Base-by-base conservation (phyloP, 2,888 invertebrate species). In the Eudemis profundana region DNA sequence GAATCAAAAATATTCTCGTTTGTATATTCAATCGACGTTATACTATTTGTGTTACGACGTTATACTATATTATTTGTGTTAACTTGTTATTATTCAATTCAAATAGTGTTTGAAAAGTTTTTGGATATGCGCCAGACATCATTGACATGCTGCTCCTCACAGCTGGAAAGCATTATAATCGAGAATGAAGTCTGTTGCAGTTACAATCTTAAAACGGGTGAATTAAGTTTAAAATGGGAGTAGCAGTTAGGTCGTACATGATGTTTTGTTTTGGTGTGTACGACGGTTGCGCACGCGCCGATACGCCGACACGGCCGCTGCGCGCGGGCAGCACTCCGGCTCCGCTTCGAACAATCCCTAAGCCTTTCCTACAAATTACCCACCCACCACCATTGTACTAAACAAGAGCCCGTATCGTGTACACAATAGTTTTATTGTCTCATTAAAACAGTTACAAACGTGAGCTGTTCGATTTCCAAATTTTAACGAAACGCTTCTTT, bases 371-470 rank as follows among this genome's bases (percentile, higher is more conserved):
- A 29, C 54, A 59, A 74, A 72, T 73, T 70, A 70, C 65, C 57
- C 59, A 66, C 40, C 69, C 62, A 67, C 56, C 70, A 72, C 82
- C 74, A 85, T 89, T 89, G 86, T 87, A 76, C 68, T 67, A 69
- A 84, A 71, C 74, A 79, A 87, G 76, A 77, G 76, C 73, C 81
- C 86, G 83, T 85, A 78, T 80, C 83, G 74, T 70, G 65, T 68
- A 66, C 75, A 71, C 64, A 67, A 67, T 64, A 60, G 59, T 57
- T 62, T 53, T 59, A 59, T 65, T 65, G 59, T 65, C 51, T 65
- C 46, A 51, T 59, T 59, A 50, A 56, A 51, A 50, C 46, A 15
- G 57, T 65, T 51, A 59, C 38, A 46, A 42, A 42, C 46, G 47
- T 57, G 60, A 44, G 33, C 42, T 56, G 54, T 51, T 53, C 61